Percentiles rank a stretch among this genome's conserved stretches.
phyloP scores from a whole-genome alignment of 2,113 vertebrate genomes.

The Puma concolor region DNA sequence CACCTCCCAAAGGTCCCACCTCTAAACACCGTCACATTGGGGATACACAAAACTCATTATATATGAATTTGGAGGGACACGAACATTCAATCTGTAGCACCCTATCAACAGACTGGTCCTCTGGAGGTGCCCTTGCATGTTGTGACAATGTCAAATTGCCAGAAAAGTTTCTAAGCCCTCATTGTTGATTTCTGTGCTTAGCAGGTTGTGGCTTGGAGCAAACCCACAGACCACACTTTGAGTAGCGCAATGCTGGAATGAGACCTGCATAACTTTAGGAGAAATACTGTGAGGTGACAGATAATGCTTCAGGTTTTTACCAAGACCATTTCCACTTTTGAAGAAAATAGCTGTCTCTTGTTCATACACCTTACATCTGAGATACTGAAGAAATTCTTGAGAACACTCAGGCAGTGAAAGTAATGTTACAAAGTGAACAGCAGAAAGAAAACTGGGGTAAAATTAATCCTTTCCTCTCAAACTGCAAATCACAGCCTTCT shows the following conservation, averaged over 20 bases:
- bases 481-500: neutral
- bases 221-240: neutral
- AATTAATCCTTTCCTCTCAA: neutral
- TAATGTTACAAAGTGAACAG: neutral
- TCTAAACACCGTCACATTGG: neutral
- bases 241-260: neutral
- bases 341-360: neutral
- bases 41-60: neutral
- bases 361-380: neutral
- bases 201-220: neutral
- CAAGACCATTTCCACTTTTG: neutral
- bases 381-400: neutral
- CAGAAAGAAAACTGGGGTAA: neutral
- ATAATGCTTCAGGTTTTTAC: neutral
- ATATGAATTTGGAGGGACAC: neutral
- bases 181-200: neutral
- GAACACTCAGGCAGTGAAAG: neutral
- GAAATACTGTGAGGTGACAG: neutral
- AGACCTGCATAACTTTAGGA: slow-evolving; percentile 28
- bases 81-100: neutral
- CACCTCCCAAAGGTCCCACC: neutral
- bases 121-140: neutral
- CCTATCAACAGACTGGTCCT: neutral
- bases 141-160: neutral
- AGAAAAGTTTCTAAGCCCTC: neutral